phyloP scores from a whole-genome alignment of 2,113 vertebrate species.

The Entomyzon cyanotis region DNA sequence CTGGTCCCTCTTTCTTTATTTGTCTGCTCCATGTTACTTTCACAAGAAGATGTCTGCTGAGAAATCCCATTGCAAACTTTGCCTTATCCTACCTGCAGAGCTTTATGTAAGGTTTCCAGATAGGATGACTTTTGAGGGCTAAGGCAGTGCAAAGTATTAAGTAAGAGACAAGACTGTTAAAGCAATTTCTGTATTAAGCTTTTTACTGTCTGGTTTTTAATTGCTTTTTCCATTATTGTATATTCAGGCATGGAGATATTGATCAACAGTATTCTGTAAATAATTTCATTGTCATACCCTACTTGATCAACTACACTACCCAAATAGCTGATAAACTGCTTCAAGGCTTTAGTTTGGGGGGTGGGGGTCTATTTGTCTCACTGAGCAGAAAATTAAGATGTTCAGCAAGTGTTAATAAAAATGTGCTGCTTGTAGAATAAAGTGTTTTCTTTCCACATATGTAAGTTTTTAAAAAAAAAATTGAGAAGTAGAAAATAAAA shows the following conservation, averaged over 20 bases:
- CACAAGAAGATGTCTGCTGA: background rate
- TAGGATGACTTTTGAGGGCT: background rate
- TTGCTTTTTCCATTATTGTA: background rate
- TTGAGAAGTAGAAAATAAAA: background rate
- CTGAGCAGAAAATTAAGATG: background rate
- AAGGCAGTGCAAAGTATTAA: background rate
- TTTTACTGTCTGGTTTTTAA: background rate
- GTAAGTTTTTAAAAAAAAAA: background rate
- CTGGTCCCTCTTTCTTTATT: background rate
- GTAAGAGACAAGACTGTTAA: background rate
- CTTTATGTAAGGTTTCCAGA: background rate
- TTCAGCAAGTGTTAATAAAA: background rate
- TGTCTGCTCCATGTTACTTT: background rate
- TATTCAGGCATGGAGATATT: background rate
- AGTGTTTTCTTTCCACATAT: background rate
- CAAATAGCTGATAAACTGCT: background rate
- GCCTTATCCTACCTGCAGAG: background rate
- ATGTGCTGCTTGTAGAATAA: background rate
- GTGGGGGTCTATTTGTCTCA: background rate
- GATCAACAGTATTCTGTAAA: background rate
- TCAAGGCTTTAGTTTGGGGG: background rate
- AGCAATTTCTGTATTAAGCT: background rate
- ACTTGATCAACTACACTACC: background rate
- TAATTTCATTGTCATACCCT: background rate
- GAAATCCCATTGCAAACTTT: background rate